Evolutionary conservation across 2,797 vertebrate species (phyloP).

Genomic region (Muscicapa comitata): DNA sequence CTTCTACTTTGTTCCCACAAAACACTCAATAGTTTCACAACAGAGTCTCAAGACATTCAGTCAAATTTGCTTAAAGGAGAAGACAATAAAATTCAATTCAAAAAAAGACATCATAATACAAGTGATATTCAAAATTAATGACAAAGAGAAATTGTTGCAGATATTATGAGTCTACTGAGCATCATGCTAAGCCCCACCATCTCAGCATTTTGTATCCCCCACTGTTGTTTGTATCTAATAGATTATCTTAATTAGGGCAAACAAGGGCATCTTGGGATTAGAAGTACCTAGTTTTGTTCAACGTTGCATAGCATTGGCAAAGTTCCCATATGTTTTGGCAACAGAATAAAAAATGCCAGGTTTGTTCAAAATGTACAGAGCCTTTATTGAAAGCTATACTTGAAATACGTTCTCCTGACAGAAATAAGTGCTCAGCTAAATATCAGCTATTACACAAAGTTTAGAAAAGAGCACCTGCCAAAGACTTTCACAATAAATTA

Average conservation of each 20-base stretch:
- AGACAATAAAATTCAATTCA: not conserved
- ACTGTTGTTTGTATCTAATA: not conserved
- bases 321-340: not conserved
- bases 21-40: not conserved
- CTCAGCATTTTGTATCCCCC: not conserved
- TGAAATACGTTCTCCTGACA: rapidly evolving
- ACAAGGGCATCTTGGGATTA: not conserved
- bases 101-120: not conserved
- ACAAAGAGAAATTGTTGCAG: not conserved
- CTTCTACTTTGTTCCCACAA: not conserved
- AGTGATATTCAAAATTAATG: not conserved
- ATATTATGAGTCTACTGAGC: not conserved
- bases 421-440: not conserved
- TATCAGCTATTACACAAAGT: not conserved
- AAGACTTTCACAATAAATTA: not conserved
- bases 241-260: not conserved
- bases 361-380: not conserved
- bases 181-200: rapidly evolving
- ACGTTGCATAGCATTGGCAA: rapidly evolving
- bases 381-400: not conserved
- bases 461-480: not conserved
- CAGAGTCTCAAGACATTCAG: not conserved
- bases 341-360: not conserved
- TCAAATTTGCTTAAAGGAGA: not conserved
- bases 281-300: not conserved